A percentile compares a stretch with the other conserved stretches of the same genome.
Evolutionary conservation across 2,113 vertebrate species (phyloP).

Genomic region (Oreochromis spilurus): DNA sequence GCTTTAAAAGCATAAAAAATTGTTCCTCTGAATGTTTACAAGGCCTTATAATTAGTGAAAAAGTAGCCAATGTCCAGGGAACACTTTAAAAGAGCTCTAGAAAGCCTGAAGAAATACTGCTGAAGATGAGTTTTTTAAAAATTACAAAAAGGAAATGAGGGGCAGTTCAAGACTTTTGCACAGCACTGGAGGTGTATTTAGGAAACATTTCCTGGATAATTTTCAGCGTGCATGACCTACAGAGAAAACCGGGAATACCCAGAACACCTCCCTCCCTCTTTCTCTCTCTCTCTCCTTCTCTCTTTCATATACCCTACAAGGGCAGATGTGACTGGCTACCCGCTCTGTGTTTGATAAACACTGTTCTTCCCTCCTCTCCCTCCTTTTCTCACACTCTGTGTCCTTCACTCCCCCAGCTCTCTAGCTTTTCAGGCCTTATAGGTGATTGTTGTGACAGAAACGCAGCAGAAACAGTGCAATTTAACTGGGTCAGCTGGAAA

Average conservation of each 20-base stretch:
- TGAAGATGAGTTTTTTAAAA: neutral
- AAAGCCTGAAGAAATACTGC: neutral
- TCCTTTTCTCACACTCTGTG: constrained; percentile 39
- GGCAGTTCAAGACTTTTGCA: neutral
- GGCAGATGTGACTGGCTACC: constrained; percentile 67
- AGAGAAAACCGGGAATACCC: constrained; percentile 50
- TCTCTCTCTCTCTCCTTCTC: constrained; percentile 13
- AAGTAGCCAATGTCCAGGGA: neutral
- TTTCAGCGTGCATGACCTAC: constrained; percentile 21
- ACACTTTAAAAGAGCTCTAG: neutral
- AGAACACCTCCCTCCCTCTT: constrained; percentile 2
- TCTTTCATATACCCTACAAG: constrained; percentile 71
- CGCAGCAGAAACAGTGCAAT: neutral
- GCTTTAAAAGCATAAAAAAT: neutral
- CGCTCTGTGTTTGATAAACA: constrained; percentile 72
- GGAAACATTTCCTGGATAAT: constrained; percentile 27
- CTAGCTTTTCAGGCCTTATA: constrained; percentile 31
- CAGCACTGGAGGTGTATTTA: constrained; percentile 26
- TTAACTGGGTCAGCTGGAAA: neutral
- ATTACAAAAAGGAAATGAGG: neutral
- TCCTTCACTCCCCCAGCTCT: constrained; percentile 18
- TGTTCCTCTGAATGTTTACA: neutral
- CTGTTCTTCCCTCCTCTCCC: constrained; percentile 45
- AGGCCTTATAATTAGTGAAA: neutral
- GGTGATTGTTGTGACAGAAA: constrained; percentile 20